Base-by-base conservation (phyloP, 2,113 vertebrate species). In the Scortum barcoo region DNA sequence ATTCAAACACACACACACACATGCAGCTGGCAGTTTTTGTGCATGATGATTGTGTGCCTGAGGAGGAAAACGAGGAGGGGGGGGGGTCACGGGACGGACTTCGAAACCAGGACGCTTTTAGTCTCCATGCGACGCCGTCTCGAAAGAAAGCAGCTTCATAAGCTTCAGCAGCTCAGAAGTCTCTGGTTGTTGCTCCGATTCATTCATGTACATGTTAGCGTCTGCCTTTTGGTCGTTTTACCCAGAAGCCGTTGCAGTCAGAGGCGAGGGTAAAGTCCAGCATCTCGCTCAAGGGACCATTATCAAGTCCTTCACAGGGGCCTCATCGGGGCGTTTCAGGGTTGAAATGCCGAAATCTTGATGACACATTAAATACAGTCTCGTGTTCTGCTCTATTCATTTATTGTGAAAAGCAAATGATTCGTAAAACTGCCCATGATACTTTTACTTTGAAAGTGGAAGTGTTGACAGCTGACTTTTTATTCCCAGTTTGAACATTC, bases 1-100 rank as follows among this genome's bases (percentile, higher is more conserved):
- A 72, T 38, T 38, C 80, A 67, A 30, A 54, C 33, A 57, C 78
- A 81, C 76, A 72, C 83, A 73, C 65, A 54, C 61, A 38, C 28
- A 65, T 11, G 36, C 50, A 58, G 61, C 44, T 78, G 84, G 79
- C 2, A 33, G 56, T 50, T 70, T 70, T 38, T 73, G 69, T 87
- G 70, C 66, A 70, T 85, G 69, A 76, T 71, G 72, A 80, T 61
- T 76, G 20, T 68, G 70, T 46, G 75, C 78, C 72, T 46, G 70
- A 65, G 82, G 83, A 54, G 70, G n/a, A n/a, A n/a, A n/a, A n/a
- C n/a, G n/a, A n/a, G n/a, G n/a, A n/a, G 33, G 33, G 24, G 72
- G 73, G 40, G 67, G 67, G 76, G 84, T 82, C 84, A 82, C 36
- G 26, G 70, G 33, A 81, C 66, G 80, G 62, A 81, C 66, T 53